phyloP scores from a whole-genome alignment of 2,888 invertebrate genomes.

The Drosophila macrospina region DNA sequence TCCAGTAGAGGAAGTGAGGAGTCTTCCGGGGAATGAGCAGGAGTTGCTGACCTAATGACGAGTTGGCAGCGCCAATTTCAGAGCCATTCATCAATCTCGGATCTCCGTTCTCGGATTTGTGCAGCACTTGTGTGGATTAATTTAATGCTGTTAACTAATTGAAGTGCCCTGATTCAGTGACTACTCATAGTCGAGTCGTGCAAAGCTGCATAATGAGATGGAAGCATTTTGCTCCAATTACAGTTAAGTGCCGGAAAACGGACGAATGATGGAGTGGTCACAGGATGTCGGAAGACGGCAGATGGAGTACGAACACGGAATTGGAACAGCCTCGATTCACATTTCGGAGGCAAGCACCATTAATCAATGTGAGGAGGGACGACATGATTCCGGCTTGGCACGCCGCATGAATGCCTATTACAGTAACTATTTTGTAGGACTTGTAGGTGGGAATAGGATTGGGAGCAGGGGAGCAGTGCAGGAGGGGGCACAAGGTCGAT shows the following conservation, averaged over 20 bases:
- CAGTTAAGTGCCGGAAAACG: slow-evolving; percentile 77
- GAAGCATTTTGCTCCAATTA: slow-evolving; percentile 74
- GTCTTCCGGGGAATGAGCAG: background rate
- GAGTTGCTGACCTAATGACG: slow-evolving; percentile 15
- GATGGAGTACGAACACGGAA: slow-evolving; percentile 10
- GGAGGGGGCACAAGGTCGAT: slow-evolving; percentile 73
- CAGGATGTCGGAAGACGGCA: background rate
- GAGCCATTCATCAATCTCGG: slow-evolving; percentile 50
- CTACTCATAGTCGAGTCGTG: slow-evolving; percentile 7
- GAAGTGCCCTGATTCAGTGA: slow-evolving; percentile 73
- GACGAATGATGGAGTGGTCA: slow-evolving; percentile 50
- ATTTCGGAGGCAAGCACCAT: slow-evolving; percentile 60
- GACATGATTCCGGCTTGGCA: slow-evolving; percentile 67
- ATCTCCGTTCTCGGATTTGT: slow-evolving; percentile 19
- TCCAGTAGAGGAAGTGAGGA: background rate
- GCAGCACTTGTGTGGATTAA: slow-evolving; percentile 53
- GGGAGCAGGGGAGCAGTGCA: background rate
- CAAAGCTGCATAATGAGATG: slow-evolving; percentile 71
- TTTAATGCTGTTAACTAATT: slow-evolving; percentile 76
- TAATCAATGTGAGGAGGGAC: slow-evolving; percentile 69
- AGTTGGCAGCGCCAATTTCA: background rate
- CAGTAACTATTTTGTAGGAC: slow-evolving; percentile 47
- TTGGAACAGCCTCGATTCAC: slow-evolving; percentile 26
- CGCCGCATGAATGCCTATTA: slow-evolving; percentile 73
- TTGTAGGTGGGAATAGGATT: background rate